Evolutionary conservation across 2,113 vertebrate species (phyloP).

Genomic region (Syrmaticus mikado): DNA sequence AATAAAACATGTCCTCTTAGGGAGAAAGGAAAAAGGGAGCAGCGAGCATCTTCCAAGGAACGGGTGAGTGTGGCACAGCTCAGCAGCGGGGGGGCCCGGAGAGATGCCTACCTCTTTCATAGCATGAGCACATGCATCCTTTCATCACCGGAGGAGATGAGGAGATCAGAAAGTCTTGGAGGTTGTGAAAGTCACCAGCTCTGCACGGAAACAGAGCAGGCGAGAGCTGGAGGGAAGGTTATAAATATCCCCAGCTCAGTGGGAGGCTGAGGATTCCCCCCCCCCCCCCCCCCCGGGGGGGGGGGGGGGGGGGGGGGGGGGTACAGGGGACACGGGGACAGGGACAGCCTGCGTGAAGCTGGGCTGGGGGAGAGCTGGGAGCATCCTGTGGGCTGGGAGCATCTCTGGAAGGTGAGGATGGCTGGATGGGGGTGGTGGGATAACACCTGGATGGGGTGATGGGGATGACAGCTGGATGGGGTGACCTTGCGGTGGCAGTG

Average conservation of each 20-base stretch:
- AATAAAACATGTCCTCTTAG: neutral
- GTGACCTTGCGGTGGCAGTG: neutral
- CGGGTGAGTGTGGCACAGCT: neutral
- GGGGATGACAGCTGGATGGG: neutral
- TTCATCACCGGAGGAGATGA: neutral
- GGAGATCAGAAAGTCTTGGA: neutral
- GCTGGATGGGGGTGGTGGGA: neutral
- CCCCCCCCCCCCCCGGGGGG: too few species aligned
- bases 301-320: too few species aligned
- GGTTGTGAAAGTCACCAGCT: neutral
- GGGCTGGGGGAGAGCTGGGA: neutral
- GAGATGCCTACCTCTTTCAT: neutral
- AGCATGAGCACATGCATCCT: neutral
- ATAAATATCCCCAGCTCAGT: neutral
- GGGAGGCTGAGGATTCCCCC: neutral
- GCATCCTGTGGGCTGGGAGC: neutral
- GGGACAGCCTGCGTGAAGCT: neutral
- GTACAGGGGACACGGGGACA: neutral
- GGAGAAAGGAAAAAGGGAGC: neutral
- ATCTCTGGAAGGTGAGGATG: neutral
- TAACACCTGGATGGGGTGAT: neutral
- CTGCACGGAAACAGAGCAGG: neutral
- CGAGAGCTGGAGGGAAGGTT: neutral
- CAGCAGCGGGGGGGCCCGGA: fast-evolving
- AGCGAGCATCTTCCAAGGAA: neutral